Conservation (phyloP, 2,113 vertebrate species). For the Drymodes brunneopygia region DNA sequence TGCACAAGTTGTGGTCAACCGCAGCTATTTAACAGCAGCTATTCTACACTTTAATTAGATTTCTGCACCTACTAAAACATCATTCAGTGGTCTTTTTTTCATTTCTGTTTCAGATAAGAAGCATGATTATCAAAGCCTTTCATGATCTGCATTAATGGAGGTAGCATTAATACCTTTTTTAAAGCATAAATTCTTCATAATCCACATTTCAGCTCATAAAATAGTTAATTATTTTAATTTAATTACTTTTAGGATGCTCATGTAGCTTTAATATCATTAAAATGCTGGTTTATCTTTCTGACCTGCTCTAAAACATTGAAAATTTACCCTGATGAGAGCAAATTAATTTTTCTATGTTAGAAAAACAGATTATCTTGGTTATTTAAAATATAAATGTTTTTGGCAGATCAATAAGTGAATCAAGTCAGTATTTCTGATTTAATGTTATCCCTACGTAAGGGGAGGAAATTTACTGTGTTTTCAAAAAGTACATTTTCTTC, state of each 20-base stretch:
- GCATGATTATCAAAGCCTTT: not conserved
- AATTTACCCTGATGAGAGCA: not conserved
- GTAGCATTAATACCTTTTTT: not conserved
- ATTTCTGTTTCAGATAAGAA: slow-evolving; percentile 64
- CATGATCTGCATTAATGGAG: not conserved
- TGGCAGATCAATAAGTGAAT: slow-evolving; percentile 70
- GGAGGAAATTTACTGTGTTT: not conserved
- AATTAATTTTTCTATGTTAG: slow-evolving; percentile 18
- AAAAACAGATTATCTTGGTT: slow-evolving; percentile 38
- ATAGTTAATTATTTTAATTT: not conserved
- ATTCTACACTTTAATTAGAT: slow-evolving; percentile 21
- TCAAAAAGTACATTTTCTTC: not conserved
- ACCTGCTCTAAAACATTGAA: not conserved
- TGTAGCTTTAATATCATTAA: not conserved
- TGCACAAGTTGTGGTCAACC: not conserved
- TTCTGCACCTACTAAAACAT: not conserved
- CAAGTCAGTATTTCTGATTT: slow-evolving; percentile 40
- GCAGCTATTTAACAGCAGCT: not conserved
- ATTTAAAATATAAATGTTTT: slow-evolving; percentile 71
- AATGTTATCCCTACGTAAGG: not conserved
- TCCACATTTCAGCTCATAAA: not conserved
- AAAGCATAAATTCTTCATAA: not conserved
- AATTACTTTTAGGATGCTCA: not conserved
- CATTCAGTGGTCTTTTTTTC: not conserved
- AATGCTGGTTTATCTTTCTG: slow-evolving; percentile 21